Evolutionary conservation across 2,113 vertebrate genomes (phyloP).

Genomic region (Cavia aperea): DNA sequence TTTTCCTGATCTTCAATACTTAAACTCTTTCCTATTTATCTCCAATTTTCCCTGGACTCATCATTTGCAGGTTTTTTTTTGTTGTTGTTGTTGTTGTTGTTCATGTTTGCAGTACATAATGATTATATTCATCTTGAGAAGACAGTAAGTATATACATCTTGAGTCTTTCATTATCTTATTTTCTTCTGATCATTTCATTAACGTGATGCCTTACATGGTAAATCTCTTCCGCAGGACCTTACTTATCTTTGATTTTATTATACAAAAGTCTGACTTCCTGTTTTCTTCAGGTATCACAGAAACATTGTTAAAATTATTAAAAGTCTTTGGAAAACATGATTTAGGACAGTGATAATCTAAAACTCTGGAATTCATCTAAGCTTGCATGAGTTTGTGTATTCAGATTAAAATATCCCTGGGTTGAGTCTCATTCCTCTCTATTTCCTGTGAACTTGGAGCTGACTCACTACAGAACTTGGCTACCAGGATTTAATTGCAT

Average conservation of each 20-base stretch:
- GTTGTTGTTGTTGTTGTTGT: not conserved
- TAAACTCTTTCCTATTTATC: not conserved
- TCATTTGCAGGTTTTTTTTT: not conserved
- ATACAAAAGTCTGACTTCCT: not conserved
- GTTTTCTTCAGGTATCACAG: not conserved
- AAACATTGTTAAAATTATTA: not conserved
- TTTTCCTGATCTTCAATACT: not conserved
- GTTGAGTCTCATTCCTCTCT: not conserved
- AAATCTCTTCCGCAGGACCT: not conserved
- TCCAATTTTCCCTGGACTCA: not conserved
- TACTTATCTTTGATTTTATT: not conserved
- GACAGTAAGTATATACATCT: not conserved
- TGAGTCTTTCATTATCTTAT: not conserved
- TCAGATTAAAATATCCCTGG: not conserved
- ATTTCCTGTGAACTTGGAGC: not conserved
- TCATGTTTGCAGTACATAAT: not conserved
- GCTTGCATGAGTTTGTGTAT: not conserved
- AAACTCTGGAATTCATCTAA: not conserved
- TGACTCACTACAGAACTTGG: not conserved
- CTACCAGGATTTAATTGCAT: not conserved
- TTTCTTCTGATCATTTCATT: not conserved
- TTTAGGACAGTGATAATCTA: not conserved
- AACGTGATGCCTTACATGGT: not conserved
- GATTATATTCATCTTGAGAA: not conserved
- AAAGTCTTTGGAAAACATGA: not conserved